Evolutionary conservation across 2,113 vertebrate species (phyloP), one percentile per base, ranked within the genome.

Genomic region (Colinus virginianus): DNA sequence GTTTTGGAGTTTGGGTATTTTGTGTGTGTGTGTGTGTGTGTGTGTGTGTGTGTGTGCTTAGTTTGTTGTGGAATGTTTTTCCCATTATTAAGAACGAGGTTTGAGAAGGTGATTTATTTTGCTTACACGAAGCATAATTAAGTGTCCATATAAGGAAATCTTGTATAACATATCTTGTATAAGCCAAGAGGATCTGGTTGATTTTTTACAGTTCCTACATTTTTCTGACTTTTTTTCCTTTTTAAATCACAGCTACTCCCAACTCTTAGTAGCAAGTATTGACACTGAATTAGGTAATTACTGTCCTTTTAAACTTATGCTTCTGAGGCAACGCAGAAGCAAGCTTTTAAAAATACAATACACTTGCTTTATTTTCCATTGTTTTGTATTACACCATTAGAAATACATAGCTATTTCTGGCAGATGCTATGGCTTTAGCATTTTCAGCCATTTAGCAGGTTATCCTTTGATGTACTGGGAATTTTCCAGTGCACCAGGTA

Each of bases 371-470:
- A 61, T 93, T 97, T 96, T 88, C 51, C 49, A 26, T 87, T 93
- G 90, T 85, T 58, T 43, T 82, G 40, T 62, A 75, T 89, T 25
- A 90, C 64, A 91, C 13, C 51, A 66, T 78, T 79, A 75, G 14
- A 75, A 70, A 87, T 77, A 80, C 16, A 58, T 28, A 77, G 34
- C 30, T 87, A 32, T 89, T 92, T 88, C 68, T 93, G 72, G 62
- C 70, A 91, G 34, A 77, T 79, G 30, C 42, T 77, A 46, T 51
- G 80, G 20, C n/a, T 92, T 95, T 36, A 77, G 28, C 55, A 64
- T 79, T 96, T 95, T 94, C 61, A 53, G 84, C 92, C 51, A 71
- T 74, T 93, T 94, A 84, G 34, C 63, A 85, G 26, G 45, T 94
- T 92, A 95, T 68, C 45, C 43, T 93, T 94, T 93, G 30, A 55